Base-by-base conservation (phyloP, 2,113 vertebrate genomes). In the Scatophagus argus region DNA sequence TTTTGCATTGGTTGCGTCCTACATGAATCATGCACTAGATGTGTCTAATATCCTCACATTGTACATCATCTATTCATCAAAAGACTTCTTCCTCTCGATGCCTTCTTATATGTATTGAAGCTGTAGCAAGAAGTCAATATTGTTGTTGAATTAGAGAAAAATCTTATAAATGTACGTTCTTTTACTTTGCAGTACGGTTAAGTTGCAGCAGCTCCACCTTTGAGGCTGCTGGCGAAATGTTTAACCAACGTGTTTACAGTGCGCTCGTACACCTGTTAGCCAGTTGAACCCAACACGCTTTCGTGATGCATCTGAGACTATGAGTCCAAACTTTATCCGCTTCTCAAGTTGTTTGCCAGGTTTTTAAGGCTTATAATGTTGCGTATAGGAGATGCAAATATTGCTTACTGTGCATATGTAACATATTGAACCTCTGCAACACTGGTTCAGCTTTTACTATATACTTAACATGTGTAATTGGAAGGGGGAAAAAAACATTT, bases 361-460 rank as follows among this genome's bases (percentile, higher is more conserved):
- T 79, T 88, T 83, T 64, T 51, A 73, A 85, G 55, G 71, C 83
- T 83, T 87, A 67, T 87, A 77, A 81, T 78, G 72, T 74, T 63
- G 81, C 84, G 80, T 85, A 85, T 88, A 86, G 87, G 88, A 74
- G 46, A 90, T 78, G 56, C 74, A 79, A 74, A 90, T 86, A 71
- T 82, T 74, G 88, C 82, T 91, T 76, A 84, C 46, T 90, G 89
- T 87, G 81, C 74, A 91, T 86, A 83, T 93, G 87, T 90, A 91
- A 86, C 73, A 92, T 85, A 91, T 41, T 71, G 74, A 77, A 88
- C 39, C 73, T 69, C 64, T 29, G 60, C 82, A 17, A 69, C 29
- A 55, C 63, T 58, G 81, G 81, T 68, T 74, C 49, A 82, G 83
- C 83, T 88, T 88, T 91, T 65, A 72, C 47, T 88, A 46, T 76